phyloP scores from a whole-genome alignment of 2,888 invertebrate species.

The Rotaria magnacalcarata region DNA sequence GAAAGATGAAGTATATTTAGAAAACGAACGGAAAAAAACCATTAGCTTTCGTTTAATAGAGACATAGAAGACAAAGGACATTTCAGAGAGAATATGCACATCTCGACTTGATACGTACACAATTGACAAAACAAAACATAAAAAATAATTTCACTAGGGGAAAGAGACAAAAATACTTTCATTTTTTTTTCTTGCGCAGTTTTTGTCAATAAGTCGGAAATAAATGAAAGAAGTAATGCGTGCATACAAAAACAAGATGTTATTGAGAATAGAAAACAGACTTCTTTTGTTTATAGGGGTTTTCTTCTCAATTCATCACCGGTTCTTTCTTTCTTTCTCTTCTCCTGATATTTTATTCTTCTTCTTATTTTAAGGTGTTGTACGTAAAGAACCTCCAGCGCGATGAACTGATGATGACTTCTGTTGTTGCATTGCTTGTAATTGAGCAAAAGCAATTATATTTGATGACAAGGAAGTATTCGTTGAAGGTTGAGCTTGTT shows the following conservation, averaged over 20 bases:
- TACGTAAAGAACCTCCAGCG: background rate
- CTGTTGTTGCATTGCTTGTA: background rate
- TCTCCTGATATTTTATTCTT: background rate
- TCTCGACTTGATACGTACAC: background rate
- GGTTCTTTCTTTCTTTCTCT: background rate
- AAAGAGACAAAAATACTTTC: background rate
- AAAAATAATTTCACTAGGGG: background rate
- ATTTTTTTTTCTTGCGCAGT: background rate
- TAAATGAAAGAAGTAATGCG: background rate
- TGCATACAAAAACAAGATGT: background rate
- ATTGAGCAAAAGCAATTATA: background rate
- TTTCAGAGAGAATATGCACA: background rate
- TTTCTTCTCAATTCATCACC: background rate
- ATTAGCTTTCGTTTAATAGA: background rate
- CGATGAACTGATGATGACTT: background rate
- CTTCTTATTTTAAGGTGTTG: background rate
- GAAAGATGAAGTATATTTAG: conserved; percentile 6
- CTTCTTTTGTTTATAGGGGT: background rate
- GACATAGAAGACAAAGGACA: background rate
- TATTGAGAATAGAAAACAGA: background rate
- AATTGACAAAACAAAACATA: background rate
- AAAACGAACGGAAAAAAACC: background rate
- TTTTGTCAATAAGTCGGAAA: conserved; percentile 2
- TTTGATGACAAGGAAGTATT: background rate
- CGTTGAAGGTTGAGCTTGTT: background rate